Base-by-base conservation (phyloP, 92 coral and sea anemone genomes). In the Galaxea fascicularis region DNA sequence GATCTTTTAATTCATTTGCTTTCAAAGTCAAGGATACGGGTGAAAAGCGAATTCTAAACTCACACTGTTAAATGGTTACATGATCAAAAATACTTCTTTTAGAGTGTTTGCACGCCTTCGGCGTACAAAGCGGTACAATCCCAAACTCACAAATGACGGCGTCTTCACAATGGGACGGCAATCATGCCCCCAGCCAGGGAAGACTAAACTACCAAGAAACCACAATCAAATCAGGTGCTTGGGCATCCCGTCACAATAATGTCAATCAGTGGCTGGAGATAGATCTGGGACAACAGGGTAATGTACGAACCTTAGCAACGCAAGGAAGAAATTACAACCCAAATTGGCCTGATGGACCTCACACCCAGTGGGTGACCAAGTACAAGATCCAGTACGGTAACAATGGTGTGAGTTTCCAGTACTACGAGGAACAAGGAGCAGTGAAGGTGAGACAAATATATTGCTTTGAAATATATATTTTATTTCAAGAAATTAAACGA, bases 281-380 rank as follows among this genome's bases (percentile, higher is more conserved):
- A 28, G 15, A 16, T 28, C 71, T 65, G 71, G 46, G 45, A 65
- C 6, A 13, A 45, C 8, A 65, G 1, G 29, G 3, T 65, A 65
- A 65, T 46, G 12, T n/a, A 22, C 14, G 45, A 56, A 56, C 15
- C 62, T 20, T 65, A 1, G 71, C 24, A 65, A 28, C 71, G 45
- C 71, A 65, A 65, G 45, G 71, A 28, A 65, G 71, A 65, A 16
- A 65, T 25, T 62, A 62, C 31, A 62, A 10, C 68, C 68, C 11
- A 31, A 62, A 35, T 62, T 62, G 68, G 68, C 68, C 68, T 25
- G 24, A 62, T 13, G 68, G 68, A 29, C 7, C 1, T 9, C 47
- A 28, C 46, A 14, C 1, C 20, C 46, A 65, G 46, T 65, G 71
- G 71, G 71, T 65, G 30, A 28, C 44, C 45, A 65, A 28, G 45